A percentile compares a stretch with the other conserved stretches of the same genome.
These are phyloP conservation scores for Heloderma charlesbogerti DNA, from an alignment of 2,113 vertebrate species.

Conservation along the genomic window DNA sequence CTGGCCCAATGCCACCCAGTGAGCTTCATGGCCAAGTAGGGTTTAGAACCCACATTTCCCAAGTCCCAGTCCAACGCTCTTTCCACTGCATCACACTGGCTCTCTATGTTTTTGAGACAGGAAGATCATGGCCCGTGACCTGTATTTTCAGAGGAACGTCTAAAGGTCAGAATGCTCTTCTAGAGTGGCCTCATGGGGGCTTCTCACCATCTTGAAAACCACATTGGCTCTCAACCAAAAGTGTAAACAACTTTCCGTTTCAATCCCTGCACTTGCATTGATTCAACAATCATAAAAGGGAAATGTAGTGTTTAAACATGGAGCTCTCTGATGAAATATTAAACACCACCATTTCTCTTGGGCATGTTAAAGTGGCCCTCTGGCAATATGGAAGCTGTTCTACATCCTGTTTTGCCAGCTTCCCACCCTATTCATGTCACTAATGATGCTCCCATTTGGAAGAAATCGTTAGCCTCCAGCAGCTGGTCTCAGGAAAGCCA, in stretches of 20 bases:
- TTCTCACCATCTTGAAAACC: neutral
- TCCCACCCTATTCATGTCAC: neutral
- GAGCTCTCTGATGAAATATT: constrained; percentile 35
- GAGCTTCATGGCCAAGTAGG: no score
- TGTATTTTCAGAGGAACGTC: neutral
- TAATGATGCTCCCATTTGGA: constrained; percentile 24
- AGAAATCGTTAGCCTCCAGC: constrained; percentile 1
- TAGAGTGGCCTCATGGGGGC: neutral
- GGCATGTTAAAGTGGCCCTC: constrained; percentile 23
- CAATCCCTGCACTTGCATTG: neutral
- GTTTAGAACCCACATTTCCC: no score
- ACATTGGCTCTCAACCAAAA: no score
- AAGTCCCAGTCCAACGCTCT: no score
- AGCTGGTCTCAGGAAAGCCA: constrained; percentile 12
- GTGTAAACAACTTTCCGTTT: neutral
- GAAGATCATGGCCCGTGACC: no score
- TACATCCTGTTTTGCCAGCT: neutral
- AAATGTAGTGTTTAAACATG: constrained; percentile 21
- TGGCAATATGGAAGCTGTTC: neutral
- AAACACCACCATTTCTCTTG: neutral
- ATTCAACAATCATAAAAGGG: constrained; percentile 32
- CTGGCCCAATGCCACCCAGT: no score
- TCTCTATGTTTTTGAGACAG: neutral
- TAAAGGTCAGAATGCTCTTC: neutral
- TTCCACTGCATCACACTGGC: no score